Base-by-base conservation (phyloP, 2,113 vertebrate genomes). In the Coracopsis vasa region DNA sequence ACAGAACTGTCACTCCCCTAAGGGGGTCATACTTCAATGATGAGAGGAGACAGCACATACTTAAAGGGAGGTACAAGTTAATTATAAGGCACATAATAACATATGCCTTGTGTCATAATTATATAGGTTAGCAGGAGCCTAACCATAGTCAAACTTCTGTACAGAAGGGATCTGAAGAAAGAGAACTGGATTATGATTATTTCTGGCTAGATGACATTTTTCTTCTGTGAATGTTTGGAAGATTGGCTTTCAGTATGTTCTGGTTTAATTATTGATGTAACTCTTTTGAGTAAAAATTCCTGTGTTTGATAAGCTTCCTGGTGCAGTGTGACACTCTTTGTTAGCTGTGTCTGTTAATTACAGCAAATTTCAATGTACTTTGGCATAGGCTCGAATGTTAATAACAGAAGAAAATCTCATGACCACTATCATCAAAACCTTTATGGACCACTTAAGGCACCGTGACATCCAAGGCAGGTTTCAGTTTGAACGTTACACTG, bases 401-500 rank as follows among this genome's bases (percentile, higher is more conserved):
- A 99, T 99, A 97, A 98, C 98, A 45, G 99, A 99, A 96, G 98
- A 99, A 97, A 98, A 99, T 96, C 97, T 99, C 78, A 99, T 99
- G 99, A 99, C 98, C 54, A 99, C 98, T 80, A 99, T 99, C 97
- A 99, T 99, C 97, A 99, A 98, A 96, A 99, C 99, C 2, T 99
- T 99, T 77, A 98, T 99, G 97, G 99, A 99, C 78, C 99, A 99
- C 87, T 97, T 99, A 67, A 98, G 98, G 66, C 99, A 99, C 95
- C 97, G 99, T 93, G 99, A 99, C 95, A 91, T 98, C 61, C 99
- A 99, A 93, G 99, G 99, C 44, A 99, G 98, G 44, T 99, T 99
- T 98, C 99, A 99, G 95, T 99, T 99, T 71, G 99, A 99, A 96
- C 98, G 99, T 84, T 99, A 99, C 92, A 99, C 99, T 3, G 98